phyloP scores from a whole-genome alignment of 2,113 vertebrate species.

The Anser cygnoides region DNA sequence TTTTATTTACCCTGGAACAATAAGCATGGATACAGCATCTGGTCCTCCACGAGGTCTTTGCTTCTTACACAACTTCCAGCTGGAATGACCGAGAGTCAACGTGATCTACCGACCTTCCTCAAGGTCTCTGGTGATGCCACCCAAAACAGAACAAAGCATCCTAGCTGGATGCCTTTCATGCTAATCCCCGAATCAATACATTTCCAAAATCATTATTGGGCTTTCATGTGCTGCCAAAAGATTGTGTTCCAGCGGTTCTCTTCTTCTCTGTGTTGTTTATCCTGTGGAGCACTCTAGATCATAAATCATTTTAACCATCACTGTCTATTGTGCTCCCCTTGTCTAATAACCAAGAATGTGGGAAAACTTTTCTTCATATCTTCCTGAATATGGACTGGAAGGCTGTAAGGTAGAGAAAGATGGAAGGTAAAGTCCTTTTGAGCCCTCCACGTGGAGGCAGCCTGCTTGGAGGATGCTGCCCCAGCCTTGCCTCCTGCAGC shows the following conservation, averaged over 20 bases:
- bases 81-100: neutral
- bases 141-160: conserved; percentile 28
- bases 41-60: neutral
- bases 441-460: neutral
- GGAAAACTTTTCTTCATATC: neutral
- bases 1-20: conserved; percentile 45
- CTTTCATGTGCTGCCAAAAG: conserved; percentile 53
- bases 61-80: conserved; percentile 23
- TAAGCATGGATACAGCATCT: neutral
- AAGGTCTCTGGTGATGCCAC: conserved; percentile 35
- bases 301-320: conserved; percentile 35
- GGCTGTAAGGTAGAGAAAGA: neutral
- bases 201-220: conserved; percentile 24
- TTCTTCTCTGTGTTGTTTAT: neutral
- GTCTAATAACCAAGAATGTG: conserved; percentile 1
- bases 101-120: conserved; percentile 21
- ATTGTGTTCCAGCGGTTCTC: conserved; percentile 15
- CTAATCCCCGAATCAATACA: neutral
- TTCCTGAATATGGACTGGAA: neutral
- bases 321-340: neutral
- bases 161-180: conserved; percentile 34
- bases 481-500: neutral
- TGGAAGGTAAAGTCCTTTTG: neutral
- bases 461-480: neutral
- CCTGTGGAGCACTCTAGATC: neutral